phyloP scores from a whole-genome alignment of 2,113 vertebrate species.

The Forbesichthys agassizii region DNA sequence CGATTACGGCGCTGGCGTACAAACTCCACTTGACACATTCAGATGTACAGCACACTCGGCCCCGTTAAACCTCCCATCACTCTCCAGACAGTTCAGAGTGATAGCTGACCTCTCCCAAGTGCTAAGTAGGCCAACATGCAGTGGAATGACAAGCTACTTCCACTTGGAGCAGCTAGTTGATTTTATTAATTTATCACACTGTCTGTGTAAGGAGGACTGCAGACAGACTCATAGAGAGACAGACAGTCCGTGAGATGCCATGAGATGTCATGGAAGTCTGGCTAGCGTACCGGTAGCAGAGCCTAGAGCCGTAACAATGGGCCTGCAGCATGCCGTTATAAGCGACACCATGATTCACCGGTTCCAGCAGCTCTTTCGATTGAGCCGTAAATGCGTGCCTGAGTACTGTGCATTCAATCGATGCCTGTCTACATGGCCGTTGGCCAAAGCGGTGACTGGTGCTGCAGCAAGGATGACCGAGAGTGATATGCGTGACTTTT shows the following conservation, averaged over 20 bases:
- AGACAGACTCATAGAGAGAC: not conserved
- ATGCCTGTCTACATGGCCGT: too few relatives aligned
- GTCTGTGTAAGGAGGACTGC: slow-evolving; percentile 28
- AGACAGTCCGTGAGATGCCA: not conserved
- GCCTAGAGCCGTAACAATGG: too few relatives aligned
- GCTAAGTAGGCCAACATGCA: slow-evolving; percentile 32
- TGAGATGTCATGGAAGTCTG: not conserved
- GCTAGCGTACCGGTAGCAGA: too few relatives aligned
- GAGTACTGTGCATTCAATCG: too few relatives aligned
- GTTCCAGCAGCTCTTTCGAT: too few relatives aligned
- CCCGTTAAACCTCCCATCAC: not conserved
- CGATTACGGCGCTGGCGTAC: not conserved
- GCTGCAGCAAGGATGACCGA: too few relatives aligned
- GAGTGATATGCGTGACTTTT: too few relatives aligned
- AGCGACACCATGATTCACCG: too few relatives aligned
- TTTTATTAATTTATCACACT: slow-evolving; percentile 56
- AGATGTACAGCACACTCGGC: not conserved
- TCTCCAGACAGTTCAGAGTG: slow-evolving; percentile 6
- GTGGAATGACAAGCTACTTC: not conserved
- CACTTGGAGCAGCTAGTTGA: slow-evolving; percentile 18
- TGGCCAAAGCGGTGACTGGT: too few relatives aligned
- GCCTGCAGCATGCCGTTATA: too few relatives aligned
- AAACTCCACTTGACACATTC: not conserved
- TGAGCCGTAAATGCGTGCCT: too few relatives aligned
- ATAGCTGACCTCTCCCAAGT: not conserved